A percentile compares a stretch with the other conserved stretches of the same genome.
Evolutionary conservation across 1,140 invertebrate genomes (phyloP).

Genomic region (Bombus confusus): DNA sequence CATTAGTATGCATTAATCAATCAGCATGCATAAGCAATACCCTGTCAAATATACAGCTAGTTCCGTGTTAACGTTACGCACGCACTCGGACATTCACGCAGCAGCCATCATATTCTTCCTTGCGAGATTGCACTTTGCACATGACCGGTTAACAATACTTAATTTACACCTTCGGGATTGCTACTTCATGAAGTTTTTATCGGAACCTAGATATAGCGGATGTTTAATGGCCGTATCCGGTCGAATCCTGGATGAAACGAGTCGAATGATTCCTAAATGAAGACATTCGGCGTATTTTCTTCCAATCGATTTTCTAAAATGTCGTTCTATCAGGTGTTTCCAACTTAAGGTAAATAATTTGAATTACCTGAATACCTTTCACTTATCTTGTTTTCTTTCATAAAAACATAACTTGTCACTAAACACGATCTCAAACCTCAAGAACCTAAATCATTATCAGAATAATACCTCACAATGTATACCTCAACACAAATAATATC

Average conservation of each 20-base stretch:
- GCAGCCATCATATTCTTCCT: constrained; percentile 4
- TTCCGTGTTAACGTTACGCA: constrained; percentile 20
- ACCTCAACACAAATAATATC: too few relatives aligned
- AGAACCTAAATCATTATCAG: too few relatives aligned
- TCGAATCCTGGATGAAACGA: not conserved
- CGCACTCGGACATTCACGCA: not conserved
- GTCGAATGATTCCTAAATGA: not conserved
- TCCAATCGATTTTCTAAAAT: not conserved
- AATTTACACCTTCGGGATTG: constrained; percentile 24
- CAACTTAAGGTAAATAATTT: too few relatives aligned
- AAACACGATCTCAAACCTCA: too few relatives aligned
- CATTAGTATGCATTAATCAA: constrained; percentile 63
- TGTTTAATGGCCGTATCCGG: not conserved
- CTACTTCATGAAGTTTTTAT: constrained; percentile 37
- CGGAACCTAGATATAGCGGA: not conserved
- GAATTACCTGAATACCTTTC: not conserved
- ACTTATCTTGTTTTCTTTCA: not conserved
- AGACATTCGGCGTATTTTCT: not conserved
- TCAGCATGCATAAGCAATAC: constrained; percentile 48
- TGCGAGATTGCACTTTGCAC: not conserved
- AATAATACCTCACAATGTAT: too few relatives aligned
- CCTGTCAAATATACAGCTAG: constrained; percentile 40
- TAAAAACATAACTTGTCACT: too few relatives aligned
- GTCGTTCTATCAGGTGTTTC: not conserved
- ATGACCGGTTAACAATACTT: constrained; percentile 34